These are phyloP conservation scores for Syndactyla subalaris DNA, from an alignment of 2,797 vertebrate genomes.

Conservation along the genomic window DNA sequence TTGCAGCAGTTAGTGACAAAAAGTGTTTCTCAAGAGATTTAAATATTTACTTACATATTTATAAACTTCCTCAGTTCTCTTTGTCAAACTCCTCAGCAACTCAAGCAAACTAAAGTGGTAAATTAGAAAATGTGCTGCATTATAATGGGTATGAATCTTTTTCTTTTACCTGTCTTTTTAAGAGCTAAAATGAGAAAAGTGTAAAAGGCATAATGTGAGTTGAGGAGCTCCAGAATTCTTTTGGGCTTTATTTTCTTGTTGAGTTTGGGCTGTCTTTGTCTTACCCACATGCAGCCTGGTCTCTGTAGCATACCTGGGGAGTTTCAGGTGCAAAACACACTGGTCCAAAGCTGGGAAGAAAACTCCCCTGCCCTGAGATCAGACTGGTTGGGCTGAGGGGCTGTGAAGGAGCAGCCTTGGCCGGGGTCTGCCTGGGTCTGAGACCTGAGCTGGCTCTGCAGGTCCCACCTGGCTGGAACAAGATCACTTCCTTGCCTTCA, in stretches of 20 bases:
- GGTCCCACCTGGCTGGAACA: neutral
- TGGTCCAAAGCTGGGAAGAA: neutral
- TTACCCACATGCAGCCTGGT: neutral
- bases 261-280: neutral
- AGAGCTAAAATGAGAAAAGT: neutral
- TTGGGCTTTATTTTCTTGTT: neutral
- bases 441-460: neutral
- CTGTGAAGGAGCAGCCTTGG: neutral
- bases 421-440: neutral
- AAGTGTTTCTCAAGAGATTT: conserved; percentile 2
- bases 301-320: neutral
- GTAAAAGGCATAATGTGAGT: neutral
- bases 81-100: neutral
- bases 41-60: conserved; percentile 39
- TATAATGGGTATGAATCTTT: neutral
- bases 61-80: conserved; percentile 16
- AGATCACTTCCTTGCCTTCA: fast-evolving
- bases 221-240: neutral
- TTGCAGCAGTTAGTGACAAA: conserved; percentile 27
- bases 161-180: neutral
- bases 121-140: neutral
- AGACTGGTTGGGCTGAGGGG: neutral
- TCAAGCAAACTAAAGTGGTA: neutral
- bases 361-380: neutral
- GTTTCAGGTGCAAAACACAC: neutral